A percentile compares a stretch with the other conserved stretches of the same genome.
phyloP scores from a whole-genome alignment of 2,888 invertebrate genomes.

The Cantharis flavilabris region DNA sequence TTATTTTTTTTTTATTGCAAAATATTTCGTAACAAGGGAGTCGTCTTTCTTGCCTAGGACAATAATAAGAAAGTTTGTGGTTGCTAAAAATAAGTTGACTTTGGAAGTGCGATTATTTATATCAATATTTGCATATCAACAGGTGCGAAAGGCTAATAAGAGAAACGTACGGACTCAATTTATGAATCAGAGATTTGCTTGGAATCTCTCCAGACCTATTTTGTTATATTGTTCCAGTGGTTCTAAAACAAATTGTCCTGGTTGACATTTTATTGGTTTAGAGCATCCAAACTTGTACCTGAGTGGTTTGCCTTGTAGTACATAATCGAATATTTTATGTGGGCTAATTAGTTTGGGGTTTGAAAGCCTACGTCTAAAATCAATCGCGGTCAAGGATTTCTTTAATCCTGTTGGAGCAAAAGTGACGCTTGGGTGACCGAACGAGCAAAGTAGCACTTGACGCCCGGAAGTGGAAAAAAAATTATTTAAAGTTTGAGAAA shows the following conservation, averaged over 20 bases:
- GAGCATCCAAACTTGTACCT: neutral
- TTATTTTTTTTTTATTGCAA: neutral
- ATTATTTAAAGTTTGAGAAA: neutral
- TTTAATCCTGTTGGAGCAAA: no score
- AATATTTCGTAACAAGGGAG: neutral
- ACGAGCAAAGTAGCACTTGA: no score
- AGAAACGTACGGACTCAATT: conserved; percentile 11
- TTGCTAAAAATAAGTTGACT: neutral
- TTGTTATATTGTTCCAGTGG: neutral
- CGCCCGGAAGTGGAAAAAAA: neutral
- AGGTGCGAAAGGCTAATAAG: conserved; percentile 25
- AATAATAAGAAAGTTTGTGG: neutral
- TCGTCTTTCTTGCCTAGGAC: neutral
- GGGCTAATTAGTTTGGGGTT: neutral
- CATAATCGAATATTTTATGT: neutral
- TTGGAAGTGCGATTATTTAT: conserved; percentile 9
- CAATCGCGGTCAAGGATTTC: neutral
- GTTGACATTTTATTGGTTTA: neutral
- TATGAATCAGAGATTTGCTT: conserved; percentile 26
- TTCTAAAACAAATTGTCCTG: neutral
- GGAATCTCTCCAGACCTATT: conserved; percentile 21
- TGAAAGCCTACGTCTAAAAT: neutral
- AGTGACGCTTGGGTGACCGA: no score
- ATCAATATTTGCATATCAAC: conserved; percentile 26
- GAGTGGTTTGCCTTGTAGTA: neutral